phyloP scores from a whole-genome alignment of 2,113 vertebrate genomes.

The Calyptomena viridis region DNA sequence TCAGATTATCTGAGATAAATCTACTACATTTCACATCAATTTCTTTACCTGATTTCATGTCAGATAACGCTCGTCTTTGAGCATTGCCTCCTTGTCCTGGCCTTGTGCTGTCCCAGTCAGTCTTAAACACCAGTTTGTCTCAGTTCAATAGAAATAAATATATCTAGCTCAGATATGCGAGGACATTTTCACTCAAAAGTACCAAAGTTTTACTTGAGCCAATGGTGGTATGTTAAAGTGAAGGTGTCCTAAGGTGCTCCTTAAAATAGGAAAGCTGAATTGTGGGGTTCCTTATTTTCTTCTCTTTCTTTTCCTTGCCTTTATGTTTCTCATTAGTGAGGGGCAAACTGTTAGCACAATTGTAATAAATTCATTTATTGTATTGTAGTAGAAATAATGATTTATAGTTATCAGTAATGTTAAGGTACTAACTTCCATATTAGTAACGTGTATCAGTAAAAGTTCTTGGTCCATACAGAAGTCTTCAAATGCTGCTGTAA shows the following conservation, averaged over 20 bases:
- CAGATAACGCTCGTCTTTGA: background rate
- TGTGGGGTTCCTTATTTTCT: background rate
- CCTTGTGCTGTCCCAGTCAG: accelerated
- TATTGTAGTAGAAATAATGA: background rate
- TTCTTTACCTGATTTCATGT: background rate
- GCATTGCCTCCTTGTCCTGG: accelerated
- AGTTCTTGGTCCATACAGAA: background rate
- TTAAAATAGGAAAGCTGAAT: background rate
- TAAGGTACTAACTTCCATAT: background rate
- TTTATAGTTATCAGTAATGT: background rate
- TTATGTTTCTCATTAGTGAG: background rate
- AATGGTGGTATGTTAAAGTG: background rate
- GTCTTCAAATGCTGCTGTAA: background rate
- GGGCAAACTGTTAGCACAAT: background rate
- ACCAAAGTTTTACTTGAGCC: background rate
- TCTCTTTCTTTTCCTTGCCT: background rate
- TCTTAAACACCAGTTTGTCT: background rate
- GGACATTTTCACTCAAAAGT: background rate
- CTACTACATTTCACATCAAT: background rate
- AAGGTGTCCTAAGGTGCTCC: background rate
- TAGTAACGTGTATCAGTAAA: background rate
- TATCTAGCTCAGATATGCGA: background rate
- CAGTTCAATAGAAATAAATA: background rate
- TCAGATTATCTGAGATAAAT: background rate
- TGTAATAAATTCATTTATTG: background rate